A percentile compares a stretch with the other conserved stretches of the same genome.
phyloP scores from a whole-genome alignment of 1,140 invertebrate genomes.

The Papilio xuthus region DNA sequence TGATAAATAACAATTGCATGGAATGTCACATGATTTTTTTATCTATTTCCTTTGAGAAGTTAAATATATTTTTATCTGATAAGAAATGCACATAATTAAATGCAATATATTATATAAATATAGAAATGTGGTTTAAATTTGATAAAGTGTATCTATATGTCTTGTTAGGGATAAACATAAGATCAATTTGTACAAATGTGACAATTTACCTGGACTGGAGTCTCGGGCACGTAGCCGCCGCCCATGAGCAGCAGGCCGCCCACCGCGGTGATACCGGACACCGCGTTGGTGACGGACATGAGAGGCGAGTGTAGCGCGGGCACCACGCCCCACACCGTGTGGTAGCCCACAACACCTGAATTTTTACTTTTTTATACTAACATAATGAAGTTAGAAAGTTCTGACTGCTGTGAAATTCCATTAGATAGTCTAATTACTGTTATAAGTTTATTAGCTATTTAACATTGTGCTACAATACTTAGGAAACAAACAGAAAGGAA shows the following conservation, averaged over 20 bases:
- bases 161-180: no score
- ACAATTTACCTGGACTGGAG: conserved; percentile 71
- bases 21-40: background rate
- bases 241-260: conserved; percentile 92
- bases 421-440: background rate
- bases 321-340: conserved; percentile 96
- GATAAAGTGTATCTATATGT: no score
- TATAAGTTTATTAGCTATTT: background rate
- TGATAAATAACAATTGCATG: background rate
- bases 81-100: background rate
- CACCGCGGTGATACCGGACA: conserved; percentile 95
- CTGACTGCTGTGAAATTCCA: background rate
- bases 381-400: background rate
- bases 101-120: background rate
- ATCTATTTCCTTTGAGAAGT: background rate
- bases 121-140: background rate
- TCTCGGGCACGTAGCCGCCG: conserved; percentile 87
- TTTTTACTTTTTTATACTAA: background rate
- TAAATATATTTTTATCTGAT: background rate
- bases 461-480: background rate
- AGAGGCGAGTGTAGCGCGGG: conserved; percentile 95
- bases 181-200: no score
- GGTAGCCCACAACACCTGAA: conserved; percentile 91
- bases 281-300: conserved; percentile 97
- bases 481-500: background rate